Percentiles rank a stretch among this genome's conserved stretches.
phyloP scores from a whole-genome alignment of 2,113 vertebrate genomes.

The Podiceps cristatus region DNA sequence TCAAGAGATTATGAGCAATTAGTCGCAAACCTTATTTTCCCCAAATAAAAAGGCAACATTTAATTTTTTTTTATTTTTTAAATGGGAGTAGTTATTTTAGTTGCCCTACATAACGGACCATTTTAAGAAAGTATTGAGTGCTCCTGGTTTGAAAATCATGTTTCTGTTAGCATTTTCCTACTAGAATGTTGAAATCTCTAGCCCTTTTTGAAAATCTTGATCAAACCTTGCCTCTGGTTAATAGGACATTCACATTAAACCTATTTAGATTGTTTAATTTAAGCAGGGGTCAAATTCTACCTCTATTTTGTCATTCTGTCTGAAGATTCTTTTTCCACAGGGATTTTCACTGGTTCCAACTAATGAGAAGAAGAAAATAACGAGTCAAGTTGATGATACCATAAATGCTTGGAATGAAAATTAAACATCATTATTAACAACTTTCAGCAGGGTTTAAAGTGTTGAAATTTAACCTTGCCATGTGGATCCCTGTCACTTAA shows the following conservation, averaged over 20 bases:
- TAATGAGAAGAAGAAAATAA: neutral
- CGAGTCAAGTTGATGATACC: neutral
- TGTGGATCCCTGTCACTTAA: slow-evolving; percentile 71
- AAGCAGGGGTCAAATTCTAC: slow-evolving; percentile 7
- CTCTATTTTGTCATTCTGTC: neutral
- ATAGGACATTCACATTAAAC: slow-evolving; percentile 9
- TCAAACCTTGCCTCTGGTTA: slow-evolving; percentile 19
- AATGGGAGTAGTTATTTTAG: neutral
- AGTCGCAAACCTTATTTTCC: neutral
- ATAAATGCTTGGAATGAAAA: slow-evolving; percentile 46
- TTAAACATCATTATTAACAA: slow-evolving; percentile 61
- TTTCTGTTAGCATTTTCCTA: neutral
- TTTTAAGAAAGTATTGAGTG: neutral
- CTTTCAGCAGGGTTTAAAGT: slow-evolving; percentile 68
- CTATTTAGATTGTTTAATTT: neutral
- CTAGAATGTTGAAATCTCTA: neutral
- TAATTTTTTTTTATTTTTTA: neutral
- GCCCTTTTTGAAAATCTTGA: slow-evolving; percentile 5
- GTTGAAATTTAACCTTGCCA: slow-evolving; percentile 65
- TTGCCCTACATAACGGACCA: neutral
- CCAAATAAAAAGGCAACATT: neutral
- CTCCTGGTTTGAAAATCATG: neutral
- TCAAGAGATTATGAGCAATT: neutral
- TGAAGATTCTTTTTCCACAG: neutral
- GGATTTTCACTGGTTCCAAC: neutral